Evolutionary conservation across 2,888 invertebrate genomes (phyloP).

Genomic region (Troides helena): DNA sequence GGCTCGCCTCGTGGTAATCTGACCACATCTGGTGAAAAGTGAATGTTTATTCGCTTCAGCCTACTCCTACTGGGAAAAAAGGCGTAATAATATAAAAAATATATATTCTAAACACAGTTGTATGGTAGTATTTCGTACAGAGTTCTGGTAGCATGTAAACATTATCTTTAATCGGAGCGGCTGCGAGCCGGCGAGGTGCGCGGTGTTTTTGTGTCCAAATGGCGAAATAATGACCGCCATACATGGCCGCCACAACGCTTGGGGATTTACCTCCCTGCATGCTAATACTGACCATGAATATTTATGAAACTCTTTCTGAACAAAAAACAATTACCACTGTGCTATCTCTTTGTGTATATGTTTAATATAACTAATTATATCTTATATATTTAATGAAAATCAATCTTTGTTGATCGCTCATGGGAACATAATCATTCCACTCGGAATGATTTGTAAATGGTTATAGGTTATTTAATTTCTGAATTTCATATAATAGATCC

Average conservation of each 20-base stretch:
- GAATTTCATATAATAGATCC: no score
- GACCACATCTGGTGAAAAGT: no score
- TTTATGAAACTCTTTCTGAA: constrained; percentile 70
- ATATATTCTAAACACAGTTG: constrained; percentile 5
- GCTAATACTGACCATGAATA: constrained; percentile 74
- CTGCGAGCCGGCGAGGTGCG: constrained; percentile 51
- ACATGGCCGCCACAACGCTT: constrained; percentile 50
- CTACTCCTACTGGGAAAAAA: no score
- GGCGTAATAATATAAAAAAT: no score
- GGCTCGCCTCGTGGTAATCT: no score
- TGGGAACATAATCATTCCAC: no score
- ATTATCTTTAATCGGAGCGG: constrained; percentile 29
- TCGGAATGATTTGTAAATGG: no score
- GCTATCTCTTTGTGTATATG: constrained; percentile 25
- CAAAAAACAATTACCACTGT: constrained; percentile 47
- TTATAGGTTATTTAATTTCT: no score
- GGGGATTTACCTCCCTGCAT: constrained; percentile 59
- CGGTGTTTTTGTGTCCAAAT: constrained; percentile 72
- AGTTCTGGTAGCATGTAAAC: constrained; percentile 25
- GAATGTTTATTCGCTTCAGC: no score
- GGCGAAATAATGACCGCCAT: constrained; percentile 73
- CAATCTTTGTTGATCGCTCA: no score
- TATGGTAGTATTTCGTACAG: constrained; percentile 13
- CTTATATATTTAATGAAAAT: no score
- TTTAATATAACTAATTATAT: constrained; percentile 18